Base-by-base conservation (phyloP, 2,113 vertebrate species). In the Pseudopipra pipra region DNA sequence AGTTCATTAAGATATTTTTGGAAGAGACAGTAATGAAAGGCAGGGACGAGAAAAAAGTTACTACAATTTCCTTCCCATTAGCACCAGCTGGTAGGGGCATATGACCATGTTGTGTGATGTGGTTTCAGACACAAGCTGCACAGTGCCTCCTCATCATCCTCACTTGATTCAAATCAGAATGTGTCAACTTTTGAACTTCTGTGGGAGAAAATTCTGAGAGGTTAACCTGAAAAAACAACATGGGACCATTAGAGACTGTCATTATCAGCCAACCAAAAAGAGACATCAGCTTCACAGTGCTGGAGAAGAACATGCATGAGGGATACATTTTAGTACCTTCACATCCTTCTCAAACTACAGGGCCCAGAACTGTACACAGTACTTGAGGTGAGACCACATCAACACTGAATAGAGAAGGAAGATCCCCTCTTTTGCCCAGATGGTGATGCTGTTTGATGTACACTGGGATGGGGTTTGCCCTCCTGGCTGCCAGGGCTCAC, bases 81-180 rank as follows among this genome's bases (percentile, higher is more conserved):
- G n/a, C 35, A 68, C 7, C 24, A 62, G 43, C 28, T 41, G 33
- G 4, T 58, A 59, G 31, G 31, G 41, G 47, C 7, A 37, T 33
- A 37, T 2, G 16, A 39, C 39, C 25, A 47, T 2, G 0, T 76
- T 66, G 46, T 4, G 7, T 1, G 1, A 52, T 51, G 28, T 72
- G 30, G 27, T 77, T 82, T 82, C 46, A 82, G 24, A 31, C 22
- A 41, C 17, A 85, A 74, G 37, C 23, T 89, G 62, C 49, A 17
- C 33, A 31, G 43, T 63, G 55, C 44, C 30, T 85, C 62, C 4
- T 75, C 49, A 17, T 75, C 68, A 28, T 75, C 73, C 31, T 74
- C n/a, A 47, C 30, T 52, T 70, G 43, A 89, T 65, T 85, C 31
- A 43, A 25, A 58, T 75, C 51, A 76, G 49, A 33, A 55, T 9